Evolutionary conservation across 2,888 invertebrate species (phyloP).

Genomic region (Ophion slaviceki): DNA sequence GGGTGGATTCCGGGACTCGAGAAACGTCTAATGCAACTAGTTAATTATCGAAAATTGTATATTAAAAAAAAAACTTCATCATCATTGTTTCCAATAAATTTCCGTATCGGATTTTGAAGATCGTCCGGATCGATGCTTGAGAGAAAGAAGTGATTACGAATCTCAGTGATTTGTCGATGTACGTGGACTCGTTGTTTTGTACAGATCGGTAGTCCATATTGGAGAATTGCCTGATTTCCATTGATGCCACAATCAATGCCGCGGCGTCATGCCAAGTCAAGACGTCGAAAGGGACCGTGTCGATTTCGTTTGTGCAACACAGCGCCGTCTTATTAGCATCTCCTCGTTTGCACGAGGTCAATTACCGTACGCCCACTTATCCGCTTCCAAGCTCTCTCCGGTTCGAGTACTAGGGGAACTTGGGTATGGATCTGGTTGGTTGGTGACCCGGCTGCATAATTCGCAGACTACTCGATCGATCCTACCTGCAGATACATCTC

Average conservation of each 20-base stretch:
- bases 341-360: constrained; percentile 47
- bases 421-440: constrained; percentile 50
- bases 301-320: constrained; percentile 21
- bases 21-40: no score
- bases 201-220: neutral
- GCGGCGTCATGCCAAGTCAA: neutral
- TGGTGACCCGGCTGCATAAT: constrained; percentile 33
- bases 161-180: neutral
- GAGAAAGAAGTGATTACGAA: neutral
- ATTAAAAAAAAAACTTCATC: neutral
- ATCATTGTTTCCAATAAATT: neutral
- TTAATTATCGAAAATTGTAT: no score
- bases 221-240: neutral
- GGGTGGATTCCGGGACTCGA: no score
- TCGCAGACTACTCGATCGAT: constrained; percentile 38
- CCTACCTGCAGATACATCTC: constrained; percentile 11
- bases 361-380: constrained; percentile 57
- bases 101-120: neutral
- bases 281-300: constrained; percentile 10
- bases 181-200: neutral
- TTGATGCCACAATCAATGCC: neutral
- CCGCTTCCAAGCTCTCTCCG: constrained; percentile 36
- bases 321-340: constrained; percentile 51
- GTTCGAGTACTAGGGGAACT: constrained; percentile 29
- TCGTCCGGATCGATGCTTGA: neutral